Base-by-base conservation (phyloP, 2,888 invertebrate species). In the Tubulanus polymorphus region DNA sequence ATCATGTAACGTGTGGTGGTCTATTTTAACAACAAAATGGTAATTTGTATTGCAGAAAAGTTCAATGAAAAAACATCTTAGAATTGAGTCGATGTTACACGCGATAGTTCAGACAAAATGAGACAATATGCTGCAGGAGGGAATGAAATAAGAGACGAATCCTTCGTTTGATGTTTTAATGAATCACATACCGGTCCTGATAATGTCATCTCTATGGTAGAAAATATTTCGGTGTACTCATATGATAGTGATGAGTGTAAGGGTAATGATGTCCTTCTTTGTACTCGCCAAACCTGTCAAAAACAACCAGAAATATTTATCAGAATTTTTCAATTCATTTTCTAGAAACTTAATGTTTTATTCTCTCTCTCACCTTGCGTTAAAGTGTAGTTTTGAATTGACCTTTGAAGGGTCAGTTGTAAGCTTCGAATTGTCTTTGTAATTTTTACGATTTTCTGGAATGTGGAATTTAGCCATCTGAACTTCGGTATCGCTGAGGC, bases 201-300 rank as follows among this genome's bases (percentile, higher is more conserved):
- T n/a, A n/a, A n/a, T n/a, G n/a, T n/a, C n/a, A n/a, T n/a, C n/a
- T 35, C 10, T 12, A 46, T 15, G 18, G 66, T 28, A 67, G 51
- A 56, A 77, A 78, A 61, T 78, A 78, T 57, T 77, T 78, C 20
- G 78, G 78, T 41, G 78, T 78, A 49, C 63, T 66, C 78, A 78
- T 78, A 60, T 78, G 78, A 60, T 70, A 78, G 6, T 66, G 58
- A 60, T 78, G 77, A 3, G 53, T 53, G 10, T 51, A 23, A 30
- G 68, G 69, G 57, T 68, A 67, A 41, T 73, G 72, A 64, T 78
- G 76, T 3, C 76, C 75, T n/a, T 56, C 55, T 28, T 67, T 57
- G 28, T 67, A 67, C 8, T 51, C 56, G 25, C 78, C 76, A 66
- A 78, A 78, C 57, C 75, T 75, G 27, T 2, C 18, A 48, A 3